Conservation (phyloP, 2,113 vertebrate genomes). For the Peromyscus maniculatus region DNA sequence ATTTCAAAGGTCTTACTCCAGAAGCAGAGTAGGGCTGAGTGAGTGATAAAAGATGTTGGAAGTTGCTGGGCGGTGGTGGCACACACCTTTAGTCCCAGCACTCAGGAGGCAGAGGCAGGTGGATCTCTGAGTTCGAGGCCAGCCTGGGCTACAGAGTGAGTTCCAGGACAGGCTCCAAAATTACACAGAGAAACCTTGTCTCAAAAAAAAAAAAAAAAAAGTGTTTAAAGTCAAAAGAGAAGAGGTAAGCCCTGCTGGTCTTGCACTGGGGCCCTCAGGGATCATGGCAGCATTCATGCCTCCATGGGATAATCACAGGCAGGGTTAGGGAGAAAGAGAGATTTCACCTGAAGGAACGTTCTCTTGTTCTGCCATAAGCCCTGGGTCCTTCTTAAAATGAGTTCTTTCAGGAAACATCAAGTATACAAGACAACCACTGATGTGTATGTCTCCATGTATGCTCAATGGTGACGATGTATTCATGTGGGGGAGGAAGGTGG, state of each 20-base stretch:
- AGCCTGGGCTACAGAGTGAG: not conserved
- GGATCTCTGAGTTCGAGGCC: not conserved
- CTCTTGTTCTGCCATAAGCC: not conserved
- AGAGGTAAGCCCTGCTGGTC: not conserved
- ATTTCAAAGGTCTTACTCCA: not conserved
- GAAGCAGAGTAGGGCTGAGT: not conserved
- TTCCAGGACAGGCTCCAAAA: not conserved
- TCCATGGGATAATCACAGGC: not conserved
- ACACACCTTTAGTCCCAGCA: not conserved
- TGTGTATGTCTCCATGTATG: not conserved
- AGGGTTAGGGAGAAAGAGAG: not conserved
- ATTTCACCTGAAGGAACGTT: not conserved
- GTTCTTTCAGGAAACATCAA: conserved; percentile 17
- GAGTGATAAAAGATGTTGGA: not conserved
- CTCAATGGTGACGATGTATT: not conserved
- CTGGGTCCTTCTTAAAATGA: conserved; percentile 23
- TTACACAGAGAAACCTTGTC: not conserved
- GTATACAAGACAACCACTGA: not conserved
- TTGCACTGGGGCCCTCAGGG: too few species aligned
- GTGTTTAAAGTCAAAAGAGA: not conserved
- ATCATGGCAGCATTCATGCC: not conserved
- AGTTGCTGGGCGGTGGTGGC: too few species aligned
- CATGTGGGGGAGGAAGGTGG: not conserved
- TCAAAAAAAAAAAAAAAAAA: not conserved
- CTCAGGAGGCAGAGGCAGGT: not conserved